A percentile compares a stretch with the other conserved stretches of the same genome.
Conservation (phyloP, 2,113 vertebrate genomes). For the Onychostruthus taczanowskii region DNA sequence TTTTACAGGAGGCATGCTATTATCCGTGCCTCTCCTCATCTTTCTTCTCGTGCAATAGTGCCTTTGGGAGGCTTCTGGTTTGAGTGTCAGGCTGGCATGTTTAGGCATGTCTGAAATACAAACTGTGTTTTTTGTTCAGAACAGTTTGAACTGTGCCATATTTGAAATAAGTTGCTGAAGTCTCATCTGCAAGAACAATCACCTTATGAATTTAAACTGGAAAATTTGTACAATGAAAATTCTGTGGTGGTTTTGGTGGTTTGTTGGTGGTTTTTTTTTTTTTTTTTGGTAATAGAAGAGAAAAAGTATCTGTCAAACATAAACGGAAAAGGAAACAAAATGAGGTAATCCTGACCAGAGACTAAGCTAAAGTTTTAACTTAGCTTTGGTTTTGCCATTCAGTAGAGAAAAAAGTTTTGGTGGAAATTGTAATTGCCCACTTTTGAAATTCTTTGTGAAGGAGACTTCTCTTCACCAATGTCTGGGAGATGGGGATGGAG, state of each 20-base stretch:
- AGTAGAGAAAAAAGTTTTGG: not conserved
- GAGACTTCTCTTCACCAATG: not conserved
- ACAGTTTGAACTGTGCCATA: not conserved
- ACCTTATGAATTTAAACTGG: not conserved
- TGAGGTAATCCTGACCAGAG: not conserved
- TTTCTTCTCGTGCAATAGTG: not conserved
- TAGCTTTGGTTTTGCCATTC: not conserved
- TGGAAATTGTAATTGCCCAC: not conserved
- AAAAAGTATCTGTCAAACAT: not conserved
- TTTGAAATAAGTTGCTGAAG: not conserved
- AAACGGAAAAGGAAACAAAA: not conserved
- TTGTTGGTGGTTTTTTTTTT: not conserved
- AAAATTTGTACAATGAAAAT: not conserved
- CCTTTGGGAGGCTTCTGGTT: not conserved
- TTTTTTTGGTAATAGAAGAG: not conserved
- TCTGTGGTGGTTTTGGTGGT: not conserved
- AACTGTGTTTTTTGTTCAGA: not conserved
- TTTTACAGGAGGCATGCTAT: not conserved
- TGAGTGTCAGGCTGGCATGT: constrained; percentile 10
- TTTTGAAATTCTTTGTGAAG: not conserved
- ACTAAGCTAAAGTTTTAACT: not conserved
- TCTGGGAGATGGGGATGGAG: not conserved
- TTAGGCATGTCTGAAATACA: not conserved
- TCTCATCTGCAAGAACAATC: not conserved
- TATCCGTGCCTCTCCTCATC: not conserved